These are phyloP conservation scores for Cardiocondyla obscurior DNA, from an alignment of 1,140 invertebrate species.

Conservation along the genomic window DNA sequence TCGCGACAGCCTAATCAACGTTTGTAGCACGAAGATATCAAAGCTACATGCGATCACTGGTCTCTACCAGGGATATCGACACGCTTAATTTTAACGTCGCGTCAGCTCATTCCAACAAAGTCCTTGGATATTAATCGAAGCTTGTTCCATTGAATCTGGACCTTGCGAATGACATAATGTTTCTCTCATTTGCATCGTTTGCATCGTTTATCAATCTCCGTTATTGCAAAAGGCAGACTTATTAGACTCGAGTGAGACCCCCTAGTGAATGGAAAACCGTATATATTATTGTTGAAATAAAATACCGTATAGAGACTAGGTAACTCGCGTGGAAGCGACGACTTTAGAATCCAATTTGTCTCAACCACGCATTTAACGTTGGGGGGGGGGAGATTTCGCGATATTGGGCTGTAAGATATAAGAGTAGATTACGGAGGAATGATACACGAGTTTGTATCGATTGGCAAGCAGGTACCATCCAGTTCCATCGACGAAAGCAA, in stretches of 20 bases:
- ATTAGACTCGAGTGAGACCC: background rate
- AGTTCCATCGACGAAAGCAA: conserved; percentile 45
- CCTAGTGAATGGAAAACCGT: background rate
- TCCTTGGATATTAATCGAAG: background rate
- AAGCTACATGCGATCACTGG: background rate
- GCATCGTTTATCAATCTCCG: background rate
- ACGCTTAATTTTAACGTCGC: conserved; percentile 19
- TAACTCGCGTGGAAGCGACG: background rate
- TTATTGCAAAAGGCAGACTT: background rate
- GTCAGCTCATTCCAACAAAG: background rate
- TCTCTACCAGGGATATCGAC: background rate
- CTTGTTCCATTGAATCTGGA: background rate
- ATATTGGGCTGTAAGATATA: background rate
- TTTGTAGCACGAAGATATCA: background rate
- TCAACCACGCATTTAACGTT: background rate
- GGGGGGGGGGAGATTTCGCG: background rate
- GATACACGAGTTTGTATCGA: conserved; percentile 56
- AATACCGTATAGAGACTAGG: background rate
- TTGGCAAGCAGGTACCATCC: conserved; percentile 38
- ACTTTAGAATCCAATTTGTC: background rate
- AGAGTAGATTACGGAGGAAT: conserved; percentile 2
- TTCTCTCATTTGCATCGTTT: background rate
- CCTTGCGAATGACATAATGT: background rate
- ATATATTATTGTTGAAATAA: background rate
- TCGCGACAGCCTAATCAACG: conserved; percentile 9